A percentile compares a stretch with the other conserved stretches of the same genome.
Evolutionary conservation across 2,888 invertebrate species (phyloP).

Genomic region (Antitype chi): DNA sequence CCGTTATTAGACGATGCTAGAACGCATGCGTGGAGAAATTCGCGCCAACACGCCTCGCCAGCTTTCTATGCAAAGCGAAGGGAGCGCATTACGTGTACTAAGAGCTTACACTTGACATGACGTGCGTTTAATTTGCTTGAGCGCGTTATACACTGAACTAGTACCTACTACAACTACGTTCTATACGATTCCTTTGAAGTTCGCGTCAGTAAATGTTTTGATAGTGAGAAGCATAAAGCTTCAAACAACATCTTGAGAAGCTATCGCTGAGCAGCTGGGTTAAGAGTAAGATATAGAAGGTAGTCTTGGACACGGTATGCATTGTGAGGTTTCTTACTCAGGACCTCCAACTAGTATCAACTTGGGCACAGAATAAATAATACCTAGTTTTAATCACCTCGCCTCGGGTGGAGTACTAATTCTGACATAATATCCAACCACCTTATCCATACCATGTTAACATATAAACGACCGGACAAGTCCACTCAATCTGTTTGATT

Average conservation of each 20-base stretch:
- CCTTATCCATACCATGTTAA: too few relatives aligned
- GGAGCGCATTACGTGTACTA: constrained; percentile 30
- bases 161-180: background rate
- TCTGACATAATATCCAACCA: background rate
- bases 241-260: background rate
- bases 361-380: background rate
- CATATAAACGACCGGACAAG: too few relatives aligned
- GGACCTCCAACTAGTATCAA: background rate
- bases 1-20: constrained; percentile 27
- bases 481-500: too few relatives aligned
- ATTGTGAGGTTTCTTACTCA: too few relatives aligned
- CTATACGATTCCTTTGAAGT: background rate
- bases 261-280: background rate
- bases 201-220: background rate
- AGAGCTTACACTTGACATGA: constrained; percentile 41
- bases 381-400: background rate
- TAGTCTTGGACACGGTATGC: background rate
- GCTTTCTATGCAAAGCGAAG: constrained; percentile 61
- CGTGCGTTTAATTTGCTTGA: constrained; percentile 8
- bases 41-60: constrained; percentile 24
- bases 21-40: constrained; percentile 59
- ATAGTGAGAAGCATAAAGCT: background rate
- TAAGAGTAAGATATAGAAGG: too few relatives aligned
- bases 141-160: background rate
- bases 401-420: background rate